phyloP scores from a whole-genome alignment of 2,888 invertebrate genomes.

The Lithophane socia region DNA sequence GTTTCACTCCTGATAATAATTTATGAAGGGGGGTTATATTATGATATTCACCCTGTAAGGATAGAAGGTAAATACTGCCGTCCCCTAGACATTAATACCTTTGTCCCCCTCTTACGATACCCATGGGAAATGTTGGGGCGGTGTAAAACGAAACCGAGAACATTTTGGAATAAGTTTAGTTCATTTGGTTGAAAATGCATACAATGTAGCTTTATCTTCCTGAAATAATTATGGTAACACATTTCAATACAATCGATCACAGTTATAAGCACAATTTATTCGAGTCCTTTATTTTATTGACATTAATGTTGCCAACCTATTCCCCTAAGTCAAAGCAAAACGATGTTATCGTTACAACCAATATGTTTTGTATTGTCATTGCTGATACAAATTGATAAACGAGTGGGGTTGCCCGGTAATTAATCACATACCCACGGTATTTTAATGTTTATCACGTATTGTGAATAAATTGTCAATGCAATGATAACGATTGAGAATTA shows the following conservation, averaged over 20 bases:
- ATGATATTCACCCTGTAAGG: slow-evolving; percentile 57
- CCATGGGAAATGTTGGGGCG: slow-evolving; percentile 56
- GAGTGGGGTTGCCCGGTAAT: slow-evolving; percentile 56
- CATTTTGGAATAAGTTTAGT: slow-evolving; percentile 26
- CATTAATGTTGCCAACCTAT: slow-evolving; percentile 35
- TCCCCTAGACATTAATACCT: slow-evolving; percentile 53
- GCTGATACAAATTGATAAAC: slow-evolving; percentile 65
- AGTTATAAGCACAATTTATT: neutral
- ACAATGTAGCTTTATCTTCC: slow-evolving; percentile 1
- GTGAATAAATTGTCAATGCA: slow-evolving; percentile 62
- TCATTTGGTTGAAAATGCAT: slow-evolving; percentile 33
- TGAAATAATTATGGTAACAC: neutral
- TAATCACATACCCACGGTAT: slow-evolving; percentile 59
- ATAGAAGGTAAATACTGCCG: slow-evolving; percentile 52
- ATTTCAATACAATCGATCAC: slow-evolving; percentile 4
- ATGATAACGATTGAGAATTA: slow-evolving; percentile 58
- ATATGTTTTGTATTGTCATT: slow-evolving; percentile 62
- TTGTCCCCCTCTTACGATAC: slow-evolving; percentile 44
- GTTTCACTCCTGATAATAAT: slow-evolving; percentile 45
- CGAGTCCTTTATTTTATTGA: slow-evolving; percentile 21
- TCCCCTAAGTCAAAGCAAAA: slow-evolving; percentile 54
- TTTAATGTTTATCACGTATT: slow-evolving; percentile 63
- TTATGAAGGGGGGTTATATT: slow-evolving; percentile 50
- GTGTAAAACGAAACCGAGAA: slow-evolving; percentile 33
- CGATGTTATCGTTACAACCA: slow-evolving; percentile 58